A percentile compares a stretch with the other conserved stretches of the same genome.
Evolutionary conservation across 2,888 invertebrate genomes (phyloP).

Genomic region (Drymonia ruficornis): DNA sequence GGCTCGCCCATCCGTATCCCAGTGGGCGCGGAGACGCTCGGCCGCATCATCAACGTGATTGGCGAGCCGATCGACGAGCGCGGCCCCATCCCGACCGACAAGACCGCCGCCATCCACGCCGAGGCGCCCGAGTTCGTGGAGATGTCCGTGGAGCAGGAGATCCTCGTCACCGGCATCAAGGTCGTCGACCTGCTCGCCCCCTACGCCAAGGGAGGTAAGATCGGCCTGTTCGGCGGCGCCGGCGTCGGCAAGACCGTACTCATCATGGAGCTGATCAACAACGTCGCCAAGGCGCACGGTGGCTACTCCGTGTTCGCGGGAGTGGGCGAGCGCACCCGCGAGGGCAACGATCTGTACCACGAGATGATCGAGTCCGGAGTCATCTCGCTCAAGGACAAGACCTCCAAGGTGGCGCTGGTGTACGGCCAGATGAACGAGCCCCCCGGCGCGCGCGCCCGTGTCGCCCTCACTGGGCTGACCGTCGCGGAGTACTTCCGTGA

Average conservation of each 20-base stretch:
- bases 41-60: conserved; percentile 97
- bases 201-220: conserved; percentile 97
- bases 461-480: conserved; percentile 95
- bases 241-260: conserved; percentile 98
- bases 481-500: conserved; percentile 98
- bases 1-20: conserved; percentile 96
- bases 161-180: conserved; percentile 96
- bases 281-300: conserved; percentile 97
- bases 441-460: conserved; percentile 96
- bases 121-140: conserved; percentile 96
- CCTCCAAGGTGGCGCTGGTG: conserved; percentile 95
- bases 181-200: conserved; percentile 96
- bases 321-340: conserved; percentile 96
- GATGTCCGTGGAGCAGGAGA: conserved; percentile 95
- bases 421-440: conserved; percentile 99
- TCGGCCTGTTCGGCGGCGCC: conserved; percentile 96
- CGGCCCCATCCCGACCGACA: conserved; percentile 92
- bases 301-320: conserved; percentile 98
- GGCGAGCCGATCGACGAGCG: conserved; percentile 95
- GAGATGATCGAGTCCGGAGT: conserved; percentile 98
- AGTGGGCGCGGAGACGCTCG: conserved; percentile 94
- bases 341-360: conserved; percentile 97
- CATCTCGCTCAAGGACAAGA: conserved; percentile 94
- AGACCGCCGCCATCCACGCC: conserved; percentile 92
- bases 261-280: conserved; percentile 98